Evolutionary conservation across 2,797 vertebrate species (phyloP).

Genomic region (Falco cherrug): DNA sequence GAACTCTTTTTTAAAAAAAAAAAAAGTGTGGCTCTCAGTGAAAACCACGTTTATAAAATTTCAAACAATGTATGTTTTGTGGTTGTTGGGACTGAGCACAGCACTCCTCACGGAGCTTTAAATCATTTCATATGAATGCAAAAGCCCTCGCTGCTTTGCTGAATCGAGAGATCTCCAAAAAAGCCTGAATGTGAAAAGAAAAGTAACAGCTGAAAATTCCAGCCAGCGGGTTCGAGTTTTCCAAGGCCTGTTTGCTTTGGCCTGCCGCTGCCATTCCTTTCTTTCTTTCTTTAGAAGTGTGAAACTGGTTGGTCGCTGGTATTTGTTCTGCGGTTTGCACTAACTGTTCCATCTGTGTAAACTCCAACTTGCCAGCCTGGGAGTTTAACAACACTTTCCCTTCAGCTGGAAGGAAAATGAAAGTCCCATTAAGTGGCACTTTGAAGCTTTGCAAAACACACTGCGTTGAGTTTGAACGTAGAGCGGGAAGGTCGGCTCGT

Average conservation of each 20-base stretch:
- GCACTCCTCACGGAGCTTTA: conserved; percentile 49
- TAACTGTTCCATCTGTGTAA: conserved; percentile 99
- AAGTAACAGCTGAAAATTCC: conserved; percentile 74
- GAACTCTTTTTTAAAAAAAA: not conserved
- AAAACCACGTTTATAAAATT: conserved; percentile 52
- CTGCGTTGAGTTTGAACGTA: not conserved
- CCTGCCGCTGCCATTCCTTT: conserved; percentile 77
- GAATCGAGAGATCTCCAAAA: conserved; percentile 53
- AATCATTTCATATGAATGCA: conserved; percentile 46
- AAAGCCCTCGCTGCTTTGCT: conserved; percentile 43
- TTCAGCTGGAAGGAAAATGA: conserved; percentile 68
- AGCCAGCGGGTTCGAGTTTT: conserved; percentile 75
- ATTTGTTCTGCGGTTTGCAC: conserved; percentile 95
- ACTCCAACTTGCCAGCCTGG: conserved; percentile 88
- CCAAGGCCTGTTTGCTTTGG: conserved; percentile 81
- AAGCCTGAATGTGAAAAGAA: conserved; percentile 64
- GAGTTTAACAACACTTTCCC: conserved; percentile 74
- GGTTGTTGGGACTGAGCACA: conserved; percentile 35
- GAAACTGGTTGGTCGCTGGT: conserved; percentile 96
- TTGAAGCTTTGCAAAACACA: conserved; percentile 70
- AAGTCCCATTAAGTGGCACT: conserved; percentile 75
- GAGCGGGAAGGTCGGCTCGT: not conserved
- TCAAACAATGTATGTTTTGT: conserved; percentile 63
- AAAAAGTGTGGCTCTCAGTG: not conserved
- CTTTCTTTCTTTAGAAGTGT: conserved; percentile 93